phyloP scores from a whole-genome alignment of 2,113 vertebrate species.

The Bos indicus region DNA sequence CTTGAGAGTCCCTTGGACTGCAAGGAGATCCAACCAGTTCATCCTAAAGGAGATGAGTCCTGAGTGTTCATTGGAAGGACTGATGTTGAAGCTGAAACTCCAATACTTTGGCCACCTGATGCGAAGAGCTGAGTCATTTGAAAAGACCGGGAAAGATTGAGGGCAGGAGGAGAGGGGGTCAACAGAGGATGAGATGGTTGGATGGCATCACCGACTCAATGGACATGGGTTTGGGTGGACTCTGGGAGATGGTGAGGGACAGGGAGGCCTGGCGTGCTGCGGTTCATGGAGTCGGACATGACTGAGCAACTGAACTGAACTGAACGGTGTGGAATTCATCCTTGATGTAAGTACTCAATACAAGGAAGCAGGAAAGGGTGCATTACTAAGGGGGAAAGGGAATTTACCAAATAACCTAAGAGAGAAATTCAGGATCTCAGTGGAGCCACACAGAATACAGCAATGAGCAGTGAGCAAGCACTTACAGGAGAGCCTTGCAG shows the following conservation, averaged over 20 bases:
- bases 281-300: fast-evolving
- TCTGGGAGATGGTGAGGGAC: not conserved
- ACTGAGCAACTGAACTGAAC: not conserved
- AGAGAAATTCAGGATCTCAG: not conserved
- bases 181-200: not conserved
- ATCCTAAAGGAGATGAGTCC: not conserved
- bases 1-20: not conserved
- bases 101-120: not conserved
- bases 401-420: not conserved
- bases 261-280: not conserved
- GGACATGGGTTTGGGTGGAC: not conserved
- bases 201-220: not conserved
- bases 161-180: not conserved
- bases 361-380: not conserved
- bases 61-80: not conserved
- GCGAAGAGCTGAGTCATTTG: not conserved
- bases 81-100: not conserved
- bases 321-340: not conserved
- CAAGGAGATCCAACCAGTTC: not conserved
- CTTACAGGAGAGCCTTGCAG: fast-evolving
- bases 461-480: fast-evolving
- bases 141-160: not conserved
- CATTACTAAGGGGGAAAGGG: fast-evolving
- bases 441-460: not conserved
- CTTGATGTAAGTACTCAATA: not conserved